These are phyloP conservation scores for Colius striatus DNA, from an alignment of 2,113 vertebrate species.

Conservation along the genomic window DNA sequence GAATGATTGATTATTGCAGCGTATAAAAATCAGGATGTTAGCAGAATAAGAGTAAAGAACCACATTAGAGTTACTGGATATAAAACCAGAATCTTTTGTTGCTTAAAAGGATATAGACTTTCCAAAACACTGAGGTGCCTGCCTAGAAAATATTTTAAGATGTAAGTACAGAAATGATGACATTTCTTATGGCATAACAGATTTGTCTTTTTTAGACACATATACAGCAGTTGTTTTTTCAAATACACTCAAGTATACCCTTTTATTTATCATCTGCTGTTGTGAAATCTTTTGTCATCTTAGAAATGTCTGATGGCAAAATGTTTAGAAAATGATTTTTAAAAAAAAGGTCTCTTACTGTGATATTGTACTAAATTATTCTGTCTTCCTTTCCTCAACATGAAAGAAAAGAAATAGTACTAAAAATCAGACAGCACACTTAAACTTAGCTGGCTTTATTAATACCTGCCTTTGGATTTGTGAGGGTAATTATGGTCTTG, in stretches of 20 bases:
- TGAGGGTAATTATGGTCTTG: background rate
- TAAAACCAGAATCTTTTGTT: background rate
- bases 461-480: background rate
- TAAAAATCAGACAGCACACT: background rate
- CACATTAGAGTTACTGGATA: background rate
- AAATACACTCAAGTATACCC: background rate
- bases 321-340: background rate
- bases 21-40: conserved; percentile 19
- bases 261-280: background rate
- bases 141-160: conserved; percentile 46
- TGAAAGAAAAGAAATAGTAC: background rate
- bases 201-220: background rate
- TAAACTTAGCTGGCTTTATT: background rate
- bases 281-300: background rate
- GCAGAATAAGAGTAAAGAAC: conserved; percentile 3
- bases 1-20: conserved; percentile 60
- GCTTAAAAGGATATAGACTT: conserved; percentile 3
- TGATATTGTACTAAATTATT: background rate
- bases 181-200: background rate
- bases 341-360: background rate
- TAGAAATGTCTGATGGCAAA: background rate
- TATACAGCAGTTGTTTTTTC: conserved; percentile 10
- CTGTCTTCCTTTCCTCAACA: background rate
- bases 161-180: background rate
- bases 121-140: background rate